phyloP scores from a whole-genome alignment of 2,888 invertebrate genomes.

The Heliothis peltigera region DNA sequence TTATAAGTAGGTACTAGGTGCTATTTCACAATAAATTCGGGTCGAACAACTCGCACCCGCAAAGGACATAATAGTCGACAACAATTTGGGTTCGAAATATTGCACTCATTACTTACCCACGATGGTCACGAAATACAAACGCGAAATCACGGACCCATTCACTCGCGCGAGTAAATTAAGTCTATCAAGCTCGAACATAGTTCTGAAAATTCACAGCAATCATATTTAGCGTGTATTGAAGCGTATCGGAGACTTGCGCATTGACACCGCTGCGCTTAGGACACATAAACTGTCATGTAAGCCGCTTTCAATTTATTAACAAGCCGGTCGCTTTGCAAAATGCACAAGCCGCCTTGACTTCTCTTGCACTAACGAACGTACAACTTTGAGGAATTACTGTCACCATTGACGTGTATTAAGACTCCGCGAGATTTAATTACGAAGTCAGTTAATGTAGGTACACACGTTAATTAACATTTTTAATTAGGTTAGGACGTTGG shows the following conservation, averaged over 20 bases:
- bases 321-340: conserved; percentile 59
- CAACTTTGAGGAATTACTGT: conserved; percentile 66
- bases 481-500: conserved; percentile 46
- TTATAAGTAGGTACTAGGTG: not conserved
- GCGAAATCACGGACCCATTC: conserved; percentile 56
- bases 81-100: conserved; percentile 66
- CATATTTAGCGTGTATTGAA: conserved; percentile 44
- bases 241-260: conserved; percentile 41
- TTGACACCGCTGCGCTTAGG: conserved; percentile 40
- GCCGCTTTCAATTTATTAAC: conserved; percentile 73
- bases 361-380: conserved; percentile 72
- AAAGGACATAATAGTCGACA: conserved; percentile 40
- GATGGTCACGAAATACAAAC: conserved; percentile 69
- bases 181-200: conserved; percentile 43
- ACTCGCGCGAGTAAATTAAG: conserved; percentile 54
- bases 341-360: conserved; percentile 50
- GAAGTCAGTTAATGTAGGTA: conserved; percentile 62
- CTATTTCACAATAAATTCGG: conserved; percentile 15
- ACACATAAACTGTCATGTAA: conserved; percentile 63
- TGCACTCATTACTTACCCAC: conserved; percentile 70
- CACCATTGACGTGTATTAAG: conserved; percentile 56
- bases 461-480: conserved; percentile 60
- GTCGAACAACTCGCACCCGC: conserved; percentile 16
- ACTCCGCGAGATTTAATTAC: conserved; percentile 65
- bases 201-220: conserved; percentile 49